Conservation (phyloP, 2,113 vertebrate genomes). For the Rhinopithecus roxellana region DNA sequence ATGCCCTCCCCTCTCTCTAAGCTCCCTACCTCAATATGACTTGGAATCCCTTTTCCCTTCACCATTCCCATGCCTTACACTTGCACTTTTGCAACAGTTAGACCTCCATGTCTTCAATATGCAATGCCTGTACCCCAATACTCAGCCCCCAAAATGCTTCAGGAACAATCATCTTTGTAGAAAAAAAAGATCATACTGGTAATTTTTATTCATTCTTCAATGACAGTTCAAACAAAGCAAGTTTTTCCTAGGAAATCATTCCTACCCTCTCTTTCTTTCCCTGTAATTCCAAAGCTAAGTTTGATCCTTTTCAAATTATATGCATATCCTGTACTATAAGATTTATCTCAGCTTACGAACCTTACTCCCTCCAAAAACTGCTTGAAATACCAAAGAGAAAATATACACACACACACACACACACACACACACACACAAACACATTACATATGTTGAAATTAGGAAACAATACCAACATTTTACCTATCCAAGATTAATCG, state of each 20-base stretch:
- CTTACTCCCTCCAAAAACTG: neutral
- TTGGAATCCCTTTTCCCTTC: conserved; percentile 5
- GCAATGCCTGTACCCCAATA: neutral
- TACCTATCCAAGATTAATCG: neutral
- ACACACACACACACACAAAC: rapidly evolving
- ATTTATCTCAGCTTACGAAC: neutral
- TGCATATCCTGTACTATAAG: neutral
- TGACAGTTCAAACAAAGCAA: neutral
- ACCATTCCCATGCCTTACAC: neutral
- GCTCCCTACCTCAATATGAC: neutral
- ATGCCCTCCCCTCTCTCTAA: neutral
- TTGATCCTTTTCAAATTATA: conserved; percentile 6
- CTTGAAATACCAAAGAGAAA: conserved; percentile 23
- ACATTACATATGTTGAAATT: neutral
- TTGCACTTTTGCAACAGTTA: neutral
- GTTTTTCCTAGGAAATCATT: neutral
- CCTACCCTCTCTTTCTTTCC: neutral
- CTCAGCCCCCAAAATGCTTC: neutral
- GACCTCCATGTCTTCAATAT: neutral
- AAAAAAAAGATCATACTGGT: neutral
- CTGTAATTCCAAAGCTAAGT: conserved; percentile 25
- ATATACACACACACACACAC: rapidly evolving
- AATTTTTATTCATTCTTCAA: conserved; percentile 17
- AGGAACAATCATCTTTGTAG: conserved; percentile 8
- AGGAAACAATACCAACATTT: neutral